These are phyloP conservation scores for Rhinichthys klamathensis DNA, from an alignment of 2,113 vertebrate species.

Conservation along the genomic window DNA sequence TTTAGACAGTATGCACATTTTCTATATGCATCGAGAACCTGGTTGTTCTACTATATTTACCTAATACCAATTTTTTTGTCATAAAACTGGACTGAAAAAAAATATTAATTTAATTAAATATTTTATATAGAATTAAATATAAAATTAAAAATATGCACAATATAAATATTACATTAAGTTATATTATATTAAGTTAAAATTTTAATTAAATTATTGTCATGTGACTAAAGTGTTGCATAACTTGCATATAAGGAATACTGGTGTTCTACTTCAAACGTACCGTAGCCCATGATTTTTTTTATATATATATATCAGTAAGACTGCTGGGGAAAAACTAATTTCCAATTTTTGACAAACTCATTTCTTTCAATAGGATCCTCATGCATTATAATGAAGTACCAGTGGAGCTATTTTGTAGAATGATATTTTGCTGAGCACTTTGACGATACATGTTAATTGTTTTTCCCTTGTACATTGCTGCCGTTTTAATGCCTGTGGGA, in stretches of 20 bases:
- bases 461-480: background rate
- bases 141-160: background rate
- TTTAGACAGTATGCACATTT: background rate
- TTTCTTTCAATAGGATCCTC: background rate
- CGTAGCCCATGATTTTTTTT: background rate
- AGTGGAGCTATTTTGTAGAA: background rate
- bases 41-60: background rate
- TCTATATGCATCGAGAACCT: background rate
- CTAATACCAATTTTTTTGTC: background rate
- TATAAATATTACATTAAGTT: background rate
- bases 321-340: background rate
- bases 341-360: background rate
- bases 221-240: background rate
- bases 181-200: background rate
- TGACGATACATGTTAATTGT: background rate
- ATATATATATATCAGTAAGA: background rate
- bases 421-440: background rate
- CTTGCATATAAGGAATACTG: no score
- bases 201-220: background rate
- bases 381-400: background rate
- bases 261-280: no score
- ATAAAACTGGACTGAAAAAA: background rate
- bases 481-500: background rate
- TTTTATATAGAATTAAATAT: background rate
- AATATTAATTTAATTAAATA: background rate